phyloP scores from a whole-genome alignment of 2,888 invertebrate species.

The Drosophila limbata region DNA sequence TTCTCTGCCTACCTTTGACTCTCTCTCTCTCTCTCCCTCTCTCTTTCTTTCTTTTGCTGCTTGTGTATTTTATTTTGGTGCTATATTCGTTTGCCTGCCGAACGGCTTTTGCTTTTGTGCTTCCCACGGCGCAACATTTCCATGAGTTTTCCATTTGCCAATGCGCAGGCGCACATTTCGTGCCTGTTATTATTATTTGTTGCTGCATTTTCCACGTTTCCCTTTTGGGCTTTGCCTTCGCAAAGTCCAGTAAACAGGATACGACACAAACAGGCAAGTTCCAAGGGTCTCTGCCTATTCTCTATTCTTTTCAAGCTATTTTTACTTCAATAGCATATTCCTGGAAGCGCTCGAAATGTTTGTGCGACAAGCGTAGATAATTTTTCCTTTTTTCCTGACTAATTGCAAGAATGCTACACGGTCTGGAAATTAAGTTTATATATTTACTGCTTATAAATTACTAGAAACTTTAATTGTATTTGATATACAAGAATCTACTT shows the following conservation, averaged over 20 bases:
- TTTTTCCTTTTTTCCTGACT: constrained; percentile 1
- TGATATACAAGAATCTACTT: not conserved
- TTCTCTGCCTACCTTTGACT: constrained; percentile 31
- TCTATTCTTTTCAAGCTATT: constrained; percentile 59
- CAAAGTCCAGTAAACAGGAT: constrained; percentile 59
- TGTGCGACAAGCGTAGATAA: constrained; percentile 14
- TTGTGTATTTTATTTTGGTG: constrained; percentile 40
- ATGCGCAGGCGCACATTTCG: constrained; percentile 40
- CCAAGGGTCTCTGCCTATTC: constrained; percentile 22
- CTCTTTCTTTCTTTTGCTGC: constrained; percentile 13
- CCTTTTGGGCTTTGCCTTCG: constrained; percentile 77
- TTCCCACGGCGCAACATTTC: constrained; percentile 67
- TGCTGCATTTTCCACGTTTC: constrained; percentile 45
- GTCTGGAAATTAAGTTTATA: not conserved
- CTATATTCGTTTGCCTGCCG: constrained; percentile 41
- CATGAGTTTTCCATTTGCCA: constrained; percentile 54
- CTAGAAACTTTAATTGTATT: not conserved
- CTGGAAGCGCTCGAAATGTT: constrained; percentile 42
- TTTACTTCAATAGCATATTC: constrained; percentile 51
- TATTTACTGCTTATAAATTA: not conserved
- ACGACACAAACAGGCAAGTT: constrained; percentile 58
- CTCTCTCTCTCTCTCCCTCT: constrained; percentile 9
- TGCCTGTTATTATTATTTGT: constrained; percentile 50
- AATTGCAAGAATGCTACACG: constrained; percentile 1
- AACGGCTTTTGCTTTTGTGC: constrained; percentile 64